phyloP scores from a whole-genome alignment of 2,797 vertebrate genomes.

The Neomorphus geoffroyi region DNA sequence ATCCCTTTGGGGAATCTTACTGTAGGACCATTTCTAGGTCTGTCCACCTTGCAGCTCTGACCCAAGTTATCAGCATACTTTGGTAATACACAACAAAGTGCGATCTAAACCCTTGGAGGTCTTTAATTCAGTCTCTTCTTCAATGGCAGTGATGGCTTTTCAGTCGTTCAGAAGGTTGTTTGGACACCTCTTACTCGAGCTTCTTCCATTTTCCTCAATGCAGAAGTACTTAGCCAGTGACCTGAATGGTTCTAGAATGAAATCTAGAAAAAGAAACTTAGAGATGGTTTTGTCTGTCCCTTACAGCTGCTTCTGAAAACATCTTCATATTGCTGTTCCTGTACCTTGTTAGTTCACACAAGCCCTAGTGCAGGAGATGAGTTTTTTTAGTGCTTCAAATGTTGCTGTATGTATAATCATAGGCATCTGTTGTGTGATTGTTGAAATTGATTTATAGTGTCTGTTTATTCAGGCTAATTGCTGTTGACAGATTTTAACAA shows the following conservation, averaged over 20 bases:
- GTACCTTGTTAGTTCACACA: background rate
- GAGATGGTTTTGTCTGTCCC: background rate
- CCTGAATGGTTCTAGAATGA: background rate
- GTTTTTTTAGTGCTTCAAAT: background rate
- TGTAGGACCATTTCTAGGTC: background rate
- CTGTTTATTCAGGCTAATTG: background rate
- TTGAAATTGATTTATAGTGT: background rate
- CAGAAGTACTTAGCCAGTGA: background rate
- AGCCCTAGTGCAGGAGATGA: background rate
- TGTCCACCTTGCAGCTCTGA: background rate
- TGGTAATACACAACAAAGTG: background rate
- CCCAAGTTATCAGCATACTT: background rate
- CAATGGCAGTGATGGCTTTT: background rate
- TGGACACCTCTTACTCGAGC: background rate
- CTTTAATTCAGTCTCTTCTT: background rate
- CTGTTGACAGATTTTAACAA: background rate
- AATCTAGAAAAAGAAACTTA: background rate
- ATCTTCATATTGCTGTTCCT: background rate
- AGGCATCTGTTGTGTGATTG: rapidly evolving
- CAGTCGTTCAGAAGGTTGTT: background rate
- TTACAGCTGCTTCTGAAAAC: background rate
- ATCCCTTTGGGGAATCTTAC: background rate
- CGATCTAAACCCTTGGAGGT: background rate
- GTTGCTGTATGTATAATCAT: background rate
- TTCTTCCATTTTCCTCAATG: background rate